Base-by-base conservation (phyloP, 2,888 invertebrate genomes). In the Caenorhabditis drosophilae region DNA sequence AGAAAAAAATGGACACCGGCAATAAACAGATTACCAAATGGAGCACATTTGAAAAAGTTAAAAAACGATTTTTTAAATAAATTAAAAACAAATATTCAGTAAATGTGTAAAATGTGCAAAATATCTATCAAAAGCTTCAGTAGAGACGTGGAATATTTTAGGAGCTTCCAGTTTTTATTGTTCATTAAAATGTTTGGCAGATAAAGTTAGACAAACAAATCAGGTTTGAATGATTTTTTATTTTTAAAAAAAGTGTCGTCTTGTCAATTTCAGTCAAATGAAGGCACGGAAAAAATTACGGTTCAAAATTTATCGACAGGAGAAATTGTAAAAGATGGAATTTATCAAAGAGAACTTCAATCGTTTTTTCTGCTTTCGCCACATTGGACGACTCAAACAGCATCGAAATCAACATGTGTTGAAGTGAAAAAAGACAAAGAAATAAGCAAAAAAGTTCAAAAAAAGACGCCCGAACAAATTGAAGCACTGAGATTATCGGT, bases 331-430 rank as follows among this genome's bases (percentile, higher is more conserved):
- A 16, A 18, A 0, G 23, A 40, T 31, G 64, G 64, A 11, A 44
- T 64, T 1, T 64, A 59, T 27, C 35, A 51, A n/a, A 54, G 64
- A 0, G 64, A 64, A 27, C 51, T 64, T 1, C 11, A 23, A 22
- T 64, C 64, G 9, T 64, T 64, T 25, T 59, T 59, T 16, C 53
- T 64, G 22, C 51, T 64, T 20, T 41, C 64, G 9, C 64, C 64
- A 0, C 31, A 55, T 22, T 64, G 64, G 64, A 48, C 55, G 54
- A 58, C 64, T 1, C 42, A 55, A 11, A 16, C 27, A 4, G 16
- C 23, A 23, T 15, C 42, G 18, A 48, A 23, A 23, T 27, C 46
- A 11, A 22, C 18, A 11, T 42, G 23, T n/a, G n/a, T n/a, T n/a
- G 9, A 15, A 15, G 4, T 16, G 15, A 27, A 45, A 42, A 31